A percentile compares a stretch with the other conserved stretches of the same genome.
Evolutionary conservation across 1,140 invertebrate genomes (phyloP).

Genomic region (Cyphomyrmex costatus): DNA sequence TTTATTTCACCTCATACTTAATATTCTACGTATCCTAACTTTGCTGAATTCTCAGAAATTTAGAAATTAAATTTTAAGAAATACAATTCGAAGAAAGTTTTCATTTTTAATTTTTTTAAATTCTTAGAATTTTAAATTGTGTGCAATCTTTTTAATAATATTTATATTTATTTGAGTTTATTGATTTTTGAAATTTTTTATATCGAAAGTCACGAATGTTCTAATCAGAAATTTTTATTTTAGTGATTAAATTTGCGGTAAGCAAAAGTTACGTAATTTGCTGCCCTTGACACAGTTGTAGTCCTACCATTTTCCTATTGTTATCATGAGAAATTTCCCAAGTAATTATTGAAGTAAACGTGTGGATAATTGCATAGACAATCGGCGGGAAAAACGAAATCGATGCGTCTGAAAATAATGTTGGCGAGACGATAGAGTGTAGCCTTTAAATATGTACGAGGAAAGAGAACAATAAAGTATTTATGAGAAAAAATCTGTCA

Average conservation of each 20-base stretch:
- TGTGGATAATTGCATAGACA: constrained; percentile 5
- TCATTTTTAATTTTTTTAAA: no score
- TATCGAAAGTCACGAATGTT: not conserved
- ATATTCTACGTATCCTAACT: not conserved
- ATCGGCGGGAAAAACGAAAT: constrained; percentile 31
- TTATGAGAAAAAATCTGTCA: constrained; percentile 12
- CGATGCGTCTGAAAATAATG: constrained; percentile 19
- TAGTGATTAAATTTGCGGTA: constrained; percentile 4
- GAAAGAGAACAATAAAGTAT: not conserved
- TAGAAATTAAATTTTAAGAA: no score
- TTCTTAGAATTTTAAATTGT: no score
- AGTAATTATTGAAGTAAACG: constrained; percentile 43
- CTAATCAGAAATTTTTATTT: constrained; percentile 2
- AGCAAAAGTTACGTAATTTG: constrained; percentile 72
- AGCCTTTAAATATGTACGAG: not conserved
- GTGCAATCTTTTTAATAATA: no score
- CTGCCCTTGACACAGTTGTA: constrained; percentile 80
- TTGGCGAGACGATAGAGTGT: not conserved
- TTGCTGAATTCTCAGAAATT: not conserved
- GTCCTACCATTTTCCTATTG: constrained; percentile 81
- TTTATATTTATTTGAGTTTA: no score
- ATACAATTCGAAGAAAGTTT: no score
- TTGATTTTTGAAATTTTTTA: not conserved
- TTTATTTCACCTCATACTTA: not conserved
- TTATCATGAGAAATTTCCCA: constrained; percentile 76